phyloP scores from a whole-genome alignment of 1,140 invertebrate genomes.

The Camponotus vicinus region DNA sequence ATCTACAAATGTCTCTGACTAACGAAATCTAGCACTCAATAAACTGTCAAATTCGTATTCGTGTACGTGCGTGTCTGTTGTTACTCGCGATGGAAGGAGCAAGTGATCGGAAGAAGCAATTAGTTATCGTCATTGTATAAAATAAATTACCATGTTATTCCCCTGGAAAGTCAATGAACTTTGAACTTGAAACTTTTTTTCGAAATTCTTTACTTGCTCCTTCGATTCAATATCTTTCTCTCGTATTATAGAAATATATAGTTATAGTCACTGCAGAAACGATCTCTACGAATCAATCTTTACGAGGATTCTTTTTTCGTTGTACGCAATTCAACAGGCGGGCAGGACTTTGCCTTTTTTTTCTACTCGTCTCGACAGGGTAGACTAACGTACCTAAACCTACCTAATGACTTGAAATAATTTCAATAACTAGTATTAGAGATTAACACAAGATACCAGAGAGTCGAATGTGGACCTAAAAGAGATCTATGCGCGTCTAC shows the following conservation, averaged over 20 bases:
- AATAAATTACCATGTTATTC: neutral
- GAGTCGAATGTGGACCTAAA: slow-evolving; percentile 80
- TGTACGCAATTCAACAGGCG: slow-evolving; percentile 81
- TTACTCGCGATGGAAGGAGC: slow-evolving; percentile 49
- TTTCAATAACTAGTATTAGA: slow-evolving; percentile 77
- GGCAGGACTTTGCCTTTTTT: slow-evolving; percentile 70
- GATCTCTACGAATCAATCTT: slow-evolving; percentile 70
- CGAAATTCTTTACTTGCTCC: slow-evolving; percentile 21
- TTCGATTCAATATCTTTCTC: slow-evolving; percentile 45
- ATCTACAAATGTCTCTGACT: slow-evolving; percentile 76
- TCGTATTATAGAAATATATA: slow-evolving; percentile 44
- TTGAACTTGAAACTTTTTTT: neutral
- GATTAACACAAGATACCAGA: slow-evolving; percentile 80
- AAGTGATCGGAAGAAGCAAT: slow-evolving; percentile 6
- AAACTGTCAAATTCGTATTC: slow-evolving; percentile 66
- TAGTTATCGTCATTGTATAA: neutral
- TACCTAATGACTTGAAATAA: slow-evolving; percentile 82
- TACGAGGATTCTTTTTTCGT: slow-evolving; percentile 64
- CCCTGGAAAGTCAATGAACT: neutral
- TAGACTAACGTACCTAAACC: slow-evolving; percentile 82
- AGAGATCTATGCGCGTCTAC: slow-evolving; percentile 53
- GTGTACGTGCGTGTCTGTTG: slow-evolving; percentile 61
- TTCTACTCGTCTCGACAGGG: slow-evolving; percentile 81
- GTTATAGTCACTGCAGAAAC: slow-evolving; percentile 67
- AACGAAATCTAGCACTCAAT: slow-evolving; percentile 75